phyloP scores from a whole-genome alignment of 2,888 invertebrate species.

The Limenitis camilla region DNA sequence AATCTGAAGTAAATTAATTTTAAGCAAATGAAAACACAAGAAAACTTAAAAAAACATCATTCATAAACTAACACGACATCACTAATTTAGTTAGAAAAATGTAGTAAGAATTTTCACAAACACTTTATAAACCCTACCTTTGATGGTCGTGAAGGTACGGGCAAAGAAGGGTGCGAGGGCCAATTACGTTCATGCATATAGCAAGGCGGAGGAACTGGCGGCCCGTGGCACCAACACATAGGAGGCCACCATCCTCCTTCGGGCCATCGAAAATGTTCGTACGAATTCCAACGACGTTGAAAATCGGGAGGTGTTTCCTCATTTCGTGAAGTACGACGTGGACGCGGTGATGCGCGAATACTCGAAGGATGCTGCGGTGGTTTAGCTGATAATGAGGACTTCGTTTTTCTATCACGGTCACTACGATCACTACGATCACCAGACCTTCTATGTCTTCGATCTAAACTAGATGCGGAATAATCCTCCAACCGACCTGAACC shows the following conservation, averaged over 20 bases:
- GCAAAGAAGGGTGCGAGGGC: conserved; percentile 67
- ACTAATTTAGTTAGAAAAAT: no score
- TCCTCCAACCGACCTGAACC: conserved; percentile 46
- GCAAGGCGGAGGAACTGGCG: conserved; percentile 62
- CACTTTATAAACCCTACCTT: conserved; percentile 60
- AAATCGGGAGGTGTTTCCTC: conserved; percentile 62
- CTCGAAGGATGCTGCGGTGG: conserved; percentile 65
- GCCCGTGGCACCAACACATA: conserved; percentile 67
- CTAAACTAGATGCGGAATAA: conserved; percentile 64
- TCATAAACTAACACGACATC: no score
- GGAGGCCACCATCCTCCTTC: conserved; percentile 67
- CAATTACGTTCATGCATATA: conserved; percentile 66
- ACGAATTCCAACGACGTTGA: conserved; percentile 69
- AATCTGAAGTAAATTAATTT: no score
- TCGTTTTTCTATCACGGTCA: conserved; percentile 78
- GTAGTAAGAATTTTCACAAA: neutral
- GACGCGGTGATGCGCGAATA: conserved; percentile 57
- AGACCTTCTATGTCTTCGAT: conserved; percentile 69
- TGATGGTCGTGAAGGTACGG: conserved; percentile 47
- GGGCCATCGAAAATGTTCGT: conserved; percentile 77
- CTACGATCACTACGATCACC: conserved; percentile 74
- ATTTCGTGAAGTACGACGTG: conserved; percentile 47
- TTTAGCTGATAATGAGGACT: conserved; percentile 74
- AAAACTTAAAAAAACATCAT: no score
- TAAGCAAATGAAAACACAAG: no score